phyloP scores from a whole-genome alignment of 1,140 invertebrate genomes.

The Psix sp. region DNA sequence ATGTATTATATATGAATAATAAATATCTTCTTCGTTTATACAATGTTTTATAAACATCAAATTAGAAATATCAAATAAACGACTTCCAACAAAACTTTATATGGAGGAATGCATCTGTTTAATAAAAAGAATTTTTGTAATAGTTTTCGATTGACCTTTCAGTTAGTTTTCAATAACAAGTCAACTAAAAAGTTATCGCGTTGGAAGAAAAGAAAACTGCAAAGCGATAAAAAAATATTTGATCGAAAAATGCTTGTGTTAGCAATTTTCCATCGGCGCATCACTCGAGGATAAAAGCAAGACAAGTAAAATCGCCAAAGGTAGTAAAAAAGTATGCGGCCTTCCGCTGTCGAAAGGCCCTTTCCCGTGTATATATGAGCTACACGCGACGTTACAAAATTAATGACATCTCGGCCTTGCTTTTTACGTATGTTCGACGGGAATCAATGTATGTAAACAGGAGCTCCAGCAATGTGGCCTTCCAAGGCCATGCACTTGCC shows the following conservation, averaged over 20 bases:
- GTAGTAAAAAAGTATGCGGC: slow-evolving; percentile 15
- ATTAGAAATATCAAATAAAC: too few relatives aligned
- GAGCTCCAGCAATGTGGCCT: slow-evolving; percentile 49
- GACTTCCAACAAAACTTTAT: too few relatives aligned
- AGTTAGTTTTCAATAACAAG: too few relatives aligned
- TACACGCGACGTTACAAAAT: slow-evolving; percentile 52
- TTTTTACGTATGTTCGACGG: slow-evolving; percentile 40
- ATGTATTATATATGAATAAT: too few relatives aligned
- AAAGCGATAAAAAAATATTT: not conserved
- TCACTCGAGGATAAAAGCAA: not conserved
- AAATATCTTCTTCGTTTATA: too few relatives aligned
- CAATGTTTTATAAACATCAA: too few relatives aligned
- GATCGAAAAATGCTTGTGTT: not conserved
- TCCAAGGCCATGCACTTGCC: slow-evolving; percentile 55
- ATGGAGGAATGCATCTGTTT: too few relatives aligned
- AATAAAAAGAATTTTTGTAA: too few relatives aligned
- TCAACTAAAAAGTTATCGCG: too few relatives aligned
- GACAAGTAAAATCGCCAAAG: slow-evolving; percentile 5
- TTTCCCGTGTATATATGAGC: slow-evolving; percentile 11
- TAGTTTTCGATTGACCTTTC: too few relatives aligned
- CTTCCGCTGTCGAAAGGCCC: slow-evolving; percentile 39
- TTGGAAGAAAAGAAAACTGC: too few relatives aligned
- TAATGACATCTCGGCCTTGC: slow-evolving; percentile 48
- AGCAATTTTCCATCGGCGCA: not conserved
- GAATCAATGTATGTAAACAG: slow-evolving; percentile 36